A percentile compares a stretch with the other conserved stretches of the same genome.
Evolutionary conservation across 2,113 vertebrate species (phyloP).

Genomic region (Laticauda colubrina): DNA sequence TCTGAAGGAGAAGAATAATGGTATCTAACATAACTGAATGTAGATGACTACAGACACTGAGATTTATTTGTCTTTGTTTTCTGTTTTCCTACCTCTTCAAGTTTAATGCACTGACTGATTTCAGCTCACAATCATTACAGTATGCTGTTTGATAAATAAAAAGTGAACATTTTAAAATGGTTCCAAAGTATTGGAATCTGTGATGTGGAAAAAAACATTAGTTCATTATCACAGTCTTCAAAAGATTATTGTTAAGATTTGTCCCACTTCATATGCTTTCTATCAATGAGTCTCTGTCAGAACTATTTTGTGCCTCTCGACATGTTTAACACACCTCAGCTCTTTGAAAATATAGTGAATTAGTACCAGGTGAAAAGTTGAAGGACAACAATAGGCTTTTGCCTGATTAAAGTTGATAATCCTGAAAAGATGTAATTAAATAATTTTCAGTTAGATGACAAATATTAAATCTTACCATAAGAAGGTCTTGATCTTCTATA

Average conservation of each 20-base stretch:
- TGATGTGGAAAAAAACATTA: background rate
- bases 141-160: conserved; percentile 1
- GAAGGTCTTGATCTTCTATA: background rate
- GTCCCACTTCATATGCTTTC: background rate
- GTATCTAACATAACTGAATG: background rate
- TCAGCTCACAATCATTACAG: background rate
- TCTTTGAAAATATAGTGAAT: background rate
- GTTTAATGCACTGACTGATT: conserved; percentile 6
- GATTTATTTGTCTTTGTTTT: background rate
- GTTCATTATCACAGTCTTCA: background rate
- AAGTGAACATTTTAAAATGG: background rate
- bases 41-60: background rate
- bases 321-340: background rate
- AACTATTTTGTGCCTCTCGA: background rate
- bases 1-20: background rate
- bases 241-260: background rate
- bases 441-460: background rate
- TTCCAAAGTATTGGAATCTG: conserved; percentile 3
- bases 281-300: background rate
- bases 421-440: background rate
- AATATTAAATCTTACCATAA: background rate
- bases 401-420: background rate
- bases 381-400: background rate
- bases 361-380: background rate
- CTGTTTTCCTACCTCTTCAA: background rate